Evolutionary conservation across 2,113 vertebrate species (phyloP).

Genomic region (Notothenia rossii): DNA sequence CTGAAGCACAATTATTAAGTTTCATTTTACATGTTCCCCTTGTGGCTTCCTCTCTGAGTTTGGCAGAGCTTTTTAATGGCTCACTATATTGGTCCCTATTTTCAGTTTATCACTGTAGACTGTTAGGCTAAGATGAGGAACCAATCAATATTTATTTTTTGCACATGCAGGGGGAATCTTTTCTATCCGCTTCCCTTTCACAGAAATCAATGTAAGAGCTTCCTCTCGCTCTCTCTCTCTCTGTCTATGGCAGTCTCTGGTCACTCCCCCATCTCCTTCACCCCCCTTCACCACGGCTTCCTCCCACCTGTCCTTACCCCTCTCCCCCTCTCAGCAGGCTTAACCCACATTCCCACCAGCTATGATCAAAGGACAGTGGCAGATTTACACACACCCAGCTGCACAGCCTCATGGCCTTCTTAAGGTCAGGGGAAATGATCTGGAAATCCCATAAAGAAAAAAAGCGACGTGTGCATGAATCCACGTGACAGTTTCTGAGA

Average conservation of each 20-base stretch:
- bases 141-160: slow-evolving; percentile 63
- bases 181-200: slow-evolving; percentile 26
- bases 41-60: slow-evolving; percentile 12
- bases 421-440: slow-evolving; percentile 73
- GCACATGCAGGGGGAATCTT: slow-evolving; percentile 57
- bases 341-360: slow-evolving; percentile 61
- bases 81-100: slow-evolving; percentile 53
- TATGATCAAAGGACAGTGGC: slow-evolving; percentile 70
- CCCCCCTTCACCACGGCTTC: not conserved
- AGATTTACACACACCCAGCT: slow-evolving; percentile 77
- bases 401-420: slow-evolving; percentile 47
- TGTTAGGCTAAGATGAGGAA: slow-evolving; percentile 40
- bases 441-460: slow-evolving; percentile 71
- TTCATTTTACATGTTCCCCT: slow-evolving; percentile 38
- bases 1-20: slow-evolving; percentile 29
- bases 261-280: not conserved
- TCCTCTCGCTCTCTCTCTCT: slow-evolving; percentile 27
- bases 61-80: slow-evolving; percentile 39
- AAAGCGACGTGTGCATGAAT: slow-evolving; percentile 46
- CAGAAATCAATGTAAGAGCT: slow-evolving; percentile 64
- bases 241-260: slow-evolving; percentile 1
- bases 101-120: slow-evolving; percentile 43
- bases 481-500: slow-evolving; percentile 9
- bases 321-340: slow-evolving; percentile 8
- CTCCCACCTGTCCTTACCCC: slow-evolving; percentile 54